Conservation (phyloP, 1,140 invertebrate genomes). For the Potamilus streckersoni region DNA sequence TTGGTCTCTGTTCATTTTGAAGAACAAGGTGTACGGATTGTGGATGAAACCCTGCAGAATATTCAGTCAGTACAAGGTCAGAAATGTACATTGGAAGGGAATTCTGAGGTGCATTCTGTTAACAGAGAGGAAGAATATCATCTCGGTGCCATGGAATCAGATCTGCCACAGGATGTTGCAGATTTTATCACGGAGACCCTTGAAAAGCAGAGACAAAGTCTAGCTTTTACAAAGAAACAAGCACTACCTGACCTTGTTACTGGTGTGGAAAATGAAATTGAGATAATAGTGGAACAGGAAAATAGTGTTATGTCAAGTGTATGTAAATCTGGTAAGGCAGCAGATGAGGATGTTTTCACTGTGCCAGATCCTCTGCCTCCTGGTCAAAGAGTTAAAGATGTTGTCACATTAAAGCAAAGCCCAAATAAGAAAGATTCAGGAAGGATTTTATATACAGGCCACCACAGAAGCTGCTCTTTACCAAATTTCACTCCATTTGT, state of each 20-base stretch:
- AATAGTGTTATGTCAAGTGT: too few relatives aligned
- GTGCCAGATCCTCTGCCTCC: conserved; percentile 20
- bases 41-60: not conserved
- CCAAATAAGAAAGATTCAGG: not conserved
- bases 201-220: conserved; percentile 3
- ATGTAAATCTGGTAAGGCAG: not conserved
- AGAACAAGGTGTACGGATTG: not conserved
- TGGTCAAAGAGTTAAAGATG: not conserved
- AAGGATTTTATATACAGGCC: not conserved
- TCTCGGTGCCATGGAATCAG: not conserved
- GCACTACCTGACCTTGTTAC: too few relatives aligned
- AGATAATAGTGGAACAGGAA: not conserved
- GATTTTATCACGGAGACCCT: conserved; percentile 25
- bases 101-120: conserved; percentile 6
- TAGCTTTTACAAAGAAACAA: not conserved
- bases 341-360: conserved; percentile 24
- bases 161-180: conserved; percentile 24
- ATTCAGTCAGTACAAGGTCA: not conserved
- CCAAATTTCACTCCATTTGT: not conserved
- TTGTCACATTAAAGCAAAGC: not conserved
- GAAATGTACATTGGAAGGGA: conserved; percentile 13
- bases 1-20: too few relatives aligned
- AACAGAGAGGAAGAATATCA: not conserved
- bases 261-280: not conserved
- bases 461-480: not conserved